A percentile compares a stretch with the other conserved stretches of the same genome.
phyloP scores from a whole-genome alignment of 2,113 vertebrate genomes.

The Atherinomorus stipes region DNA sequence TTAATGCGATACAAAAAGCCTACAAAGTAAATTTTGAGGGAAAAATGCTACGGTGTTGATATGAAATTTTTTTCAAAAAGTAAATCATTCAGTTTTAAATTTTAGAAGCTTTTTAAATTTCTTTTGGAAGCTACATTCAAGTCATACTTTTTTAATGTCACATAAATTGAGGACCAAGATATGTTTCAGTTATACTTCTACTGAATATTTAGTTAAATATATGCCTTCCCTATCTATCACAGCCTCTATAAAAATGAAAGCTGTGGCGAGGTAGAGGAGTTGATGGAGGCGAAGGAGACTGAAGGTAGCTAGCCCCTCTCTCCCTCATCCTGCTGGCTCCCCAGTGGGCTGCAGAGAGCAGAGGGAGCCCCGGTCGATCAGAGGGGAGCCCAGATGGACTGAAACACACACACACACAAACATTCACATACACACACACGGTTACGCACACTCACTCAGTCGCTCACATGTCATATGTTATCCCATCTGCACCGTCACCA shows the following conservation, averaged over 20 bases:
- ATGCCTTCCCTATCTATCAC: neutral
- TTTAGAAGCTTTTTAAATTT: too few species aligned
- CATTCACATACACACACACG: conserved; percentile 19
- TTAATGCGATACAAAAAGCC: too few species aligned
- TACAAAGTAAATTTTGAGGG: too few species aligned
- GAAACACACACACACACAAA: conserved; percentile 58
- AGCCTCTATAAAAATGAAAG: neutral
- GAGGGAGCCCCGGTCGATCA: conserved; percentile 83
- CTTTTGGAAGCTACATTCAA: too few species aligned
- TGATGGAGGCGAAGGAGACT: conserved; percentile 40
- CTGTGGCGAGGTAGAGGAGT: neutral
- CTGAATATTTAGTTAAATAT: neutral
- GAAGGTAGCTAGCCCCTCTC: conserved; percentile 40
- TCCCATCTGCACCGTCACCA: conserved; percentile 86
- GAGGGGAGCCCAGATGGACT: conserved; percentile 87
- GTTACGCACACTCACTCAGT: conserved; percentile 56
- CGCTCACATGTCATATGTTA: conserved; percentile 87
- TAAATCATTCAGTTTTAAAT: too few species aligned
- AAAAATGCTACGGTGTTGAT: too few species aligned
- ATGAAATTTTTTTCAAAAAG: too few species aligned
- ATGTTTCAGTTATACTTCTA: too few species aligned
- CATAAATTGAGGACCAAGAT: too few species aligned
- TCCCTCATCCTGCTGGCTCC: conserved; percentile 46
- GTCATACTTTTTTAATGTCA: too few species aligned
- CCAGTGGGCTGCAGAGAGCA: conserved; percentile 73